Base-by-base conservation (phyloP, 2,797 vertebrate genomes). In the Anolis apletophallus region DNA sequence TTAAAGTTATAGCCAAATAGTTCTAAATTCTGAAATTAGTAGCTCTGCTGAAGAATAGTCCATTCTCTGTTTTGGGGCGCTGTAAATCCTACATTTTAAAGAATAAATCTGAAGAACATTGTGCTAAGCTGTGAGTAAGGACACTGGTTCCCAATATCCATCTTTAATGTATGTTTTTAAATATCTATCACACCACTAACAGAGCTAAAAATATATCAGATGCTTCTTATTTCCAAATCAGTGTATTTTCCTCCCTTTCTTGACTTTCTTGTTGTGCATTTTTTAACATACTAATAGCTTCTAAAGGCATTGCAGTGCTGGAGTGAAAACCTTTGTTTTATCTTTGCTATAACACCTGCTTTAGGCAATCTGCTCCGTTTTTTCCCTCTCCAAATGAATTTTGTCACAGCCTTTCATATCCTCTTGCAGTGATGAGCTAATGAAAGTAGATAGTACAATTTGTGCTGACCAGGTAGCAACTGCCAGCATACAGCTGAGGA, bases 371-470 rank as follows among this genome's bases (percentile, higher is more conserved):
- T 98, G 97, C 96, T 97, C 94, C 40, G 46, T 95, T 94, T 94
- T 85, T 87, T 73, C 96, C 97, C 96, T 95, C 95, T 96, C 97
- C 96, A 98, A 99, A 99, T 99, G 97, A 99, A 98, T 99, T 98
- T 99, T 99, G 98, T 99, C 99, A 98, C 97, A 96, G 97, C 96
- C 98, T 97, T 98, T 98, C 98, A 97, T 97, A 97, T 97, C 98
- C 97, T 98, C 97, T 93, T 96, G 94, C 94, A 87, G 96, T 94
- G 94, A 98, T 95, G 97, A 95, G 95, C 98, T 99, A 99, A 99
- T 99, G 98, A 98, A 99, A 99, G 98, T 97, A 97, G 99, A 99
- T 98, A 94, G 99, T 97, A 97, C 97, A 98, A 98, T 99, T 98
- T 98, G 97, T 98, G 97, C 97, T 98, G 98, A 97, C 98, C 98